Base-by-base conservation (phyloP, 2,888 invertebrate genomes). In the Agriopis marginaria region DNA sequence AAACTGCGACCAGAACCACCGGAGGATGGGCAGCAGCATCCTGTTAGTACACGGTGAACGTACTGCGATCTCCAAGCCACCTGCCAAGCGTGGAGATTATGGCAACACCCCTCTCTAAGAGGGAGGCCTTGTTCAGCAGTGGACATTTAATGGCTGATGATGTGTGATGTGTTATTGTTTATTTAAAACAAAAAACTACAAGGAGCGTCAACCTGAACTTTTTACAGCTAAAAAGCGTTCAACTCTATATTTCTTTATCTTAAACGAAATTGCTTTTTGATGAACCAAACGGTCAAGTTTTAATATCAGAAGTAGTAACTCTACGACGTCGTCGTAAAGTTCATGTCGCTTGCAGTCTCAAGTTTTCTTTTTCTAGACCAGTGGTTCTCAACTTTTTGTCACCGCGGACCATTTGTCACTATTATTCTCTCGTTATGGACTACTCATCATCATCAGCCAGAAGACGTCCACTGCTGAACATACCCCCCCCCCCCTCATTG, bases 181-280 rank as follows among this genome's bases (percentile, higher is more conserved):
- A n/a, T n/a, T n/a, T n/a, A n/a, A n/a, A n/a, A 56, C 53, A 9
- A 47, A 45, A 56, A 47, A 47, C 12, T 58, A 45, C 4, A 45
- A 32, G 23, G 45, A 47, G 45, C n/a, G 11, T 44, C 17, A 42
- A 40, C 42, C 9, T 49, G 0, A 40, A 50, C 14, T 60, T 50
- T 60, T 61, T 47, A 51, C 23, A 42, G 39, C 9, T 40, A 47
- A 60, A 49, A 60, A 50, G 7, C 9, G 47, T 59, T 40, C n/a
- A 50, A 60, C 47, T 23, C 17, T 47, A 60, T 49, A 39, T 60
- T 60, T 61, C 51, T 61, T 39, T 59, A 32, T 32, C 32, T 60
- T 56, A 62, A 45, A 63, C 63, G 51, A 68, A 68, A 68, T 68
- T 51, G 68, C 68, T 68, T 63, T 68, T 63, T 63, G 63, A 68